phyloP scores from a whole-genome alignment of 2,797 vertebrate genomes.

The Pangasius larnaudii region DNA sequence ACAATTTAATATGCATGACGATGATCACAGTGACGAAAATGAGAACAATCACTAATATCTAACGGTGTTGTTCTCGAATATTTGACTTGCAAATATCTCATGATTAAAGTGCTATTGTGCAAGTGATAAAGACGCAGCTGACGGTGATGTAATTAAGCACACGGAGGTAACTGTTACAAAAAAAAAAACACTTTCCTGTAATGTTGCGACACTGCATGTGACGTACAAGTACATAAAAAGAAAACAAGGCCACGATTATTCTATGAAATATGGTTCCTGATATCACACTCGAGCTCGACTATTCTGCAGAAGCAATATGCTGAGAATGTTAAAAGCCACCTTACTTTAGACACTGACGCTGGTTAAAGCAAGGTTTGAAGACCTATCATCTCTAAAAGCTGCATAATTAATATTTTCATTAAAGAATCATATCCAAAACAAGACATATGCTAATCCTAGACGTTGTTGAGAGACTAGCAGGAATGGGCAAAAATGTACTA shows the following conservation, averaged over 20 bases:
- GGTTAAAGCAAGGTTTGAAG: not conserved
- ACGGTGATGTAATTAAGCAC: not conserved
- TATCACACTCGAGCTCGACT: not conserved
- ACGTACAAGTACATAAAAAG: not conserved
- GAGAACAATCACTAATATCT: constrained; percentile 5
- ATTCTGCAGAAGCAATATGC: not conserved
- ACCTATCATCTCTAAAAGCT: not conserved
- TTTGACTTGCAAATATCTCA: constrained; percentile 31
- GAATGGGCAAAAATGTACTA: not conserved
- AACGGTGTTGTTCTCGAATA: not conserved
- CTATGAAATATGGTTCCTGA: not conserved
- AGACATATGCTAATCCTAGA: not conserved
- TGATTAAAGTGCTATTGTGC: constrained; percentile 29
- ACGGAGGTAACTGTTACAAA: not conserved
- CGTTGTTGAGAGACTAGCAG: not conserved
- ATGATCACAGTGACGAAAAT: not conserved
- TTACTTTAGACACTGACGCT: not conserved
- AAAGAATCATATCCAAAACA: not conserved
- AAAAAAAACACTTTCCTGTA: too few relatives aligned
- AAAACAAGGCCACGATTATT: not conserved
- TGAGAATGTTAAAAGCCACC: too few relatives aligned
- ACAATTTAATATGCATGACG: not conserved
- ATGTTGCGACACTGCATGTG: not conserved
- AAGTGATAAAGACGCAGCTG: not conserved
- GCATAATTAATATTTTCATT: not conserved